Percentiles rank a stretch among this genome's conserved stretches.
These are phyloP conservation scores for Ctenicera cuprea DNA, from an alignment of 2,888 invertebrate species.

Conservation along the genomic window DNA sequence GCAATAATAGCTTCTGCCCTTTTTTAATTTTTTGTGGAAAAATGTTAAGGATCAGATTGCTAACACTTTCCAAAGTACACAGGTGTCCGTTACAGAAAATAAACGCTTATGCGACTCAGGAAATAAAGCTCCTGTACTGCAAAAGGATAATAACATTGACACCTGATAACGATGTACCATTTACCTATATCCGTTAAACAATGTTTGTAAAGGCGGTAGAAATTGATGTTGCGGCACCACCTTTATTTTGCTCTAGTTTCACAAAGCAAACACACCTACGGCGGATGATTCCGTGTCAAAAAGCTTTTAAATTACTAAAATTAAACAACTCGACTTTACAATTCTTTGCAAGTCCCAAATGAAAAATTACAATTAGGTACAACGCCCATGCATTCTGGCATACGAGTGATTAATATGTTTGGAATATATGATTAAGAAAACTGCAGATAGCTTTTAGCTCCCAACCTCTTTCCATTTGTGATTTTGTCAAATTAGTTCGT, in stretches of 20 bases:
- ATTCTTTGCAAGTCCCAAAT: background rate
- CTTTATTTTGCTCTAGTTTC: slow-evolving; percentile 18
- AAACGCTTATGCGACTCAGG: background rate
- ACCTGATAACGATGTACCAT: slow-evolving; percentile 15
- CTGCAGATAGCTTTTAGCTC: background rate
- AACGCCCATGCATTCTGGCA: background rate
- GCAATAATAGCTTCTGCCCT: too few species aligned
- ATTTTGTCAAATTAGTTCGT: background rate
- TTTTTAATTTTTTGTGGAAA: too few species aligned
- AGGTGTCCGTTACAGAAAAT: slow-evolving; percentile 3
- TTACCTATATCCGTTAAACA: slow-evolving; percentile 23
- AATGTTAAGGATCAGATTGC: too few species aligned
- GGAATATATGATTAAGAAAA: background rate
- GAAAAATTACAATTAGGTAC: background rate
- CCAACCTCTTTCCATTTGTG: background rate
- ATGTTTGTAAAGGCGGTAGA: slow-evolving; percentile 6
- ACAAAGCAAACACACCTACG: slow-evolving; percentile 14
- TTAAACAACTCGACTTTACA: background rate
- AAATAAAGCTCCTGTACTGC: background rate
- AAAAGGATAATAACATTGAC: slow-evolving; percentile 19
- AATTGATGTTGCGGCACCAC: slow-evolving; percentile 1
- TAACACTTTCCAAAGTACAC: slow-evolving; percentile 4
- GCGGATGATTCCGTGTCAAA: background rate
- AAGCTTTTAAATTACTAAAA: background rate
- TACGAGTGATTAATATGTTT: background rate